phyloP scores from a whole-genome alignment of 2,888 invertebrate species.

The Eupithecia subfuscata region DNA sequence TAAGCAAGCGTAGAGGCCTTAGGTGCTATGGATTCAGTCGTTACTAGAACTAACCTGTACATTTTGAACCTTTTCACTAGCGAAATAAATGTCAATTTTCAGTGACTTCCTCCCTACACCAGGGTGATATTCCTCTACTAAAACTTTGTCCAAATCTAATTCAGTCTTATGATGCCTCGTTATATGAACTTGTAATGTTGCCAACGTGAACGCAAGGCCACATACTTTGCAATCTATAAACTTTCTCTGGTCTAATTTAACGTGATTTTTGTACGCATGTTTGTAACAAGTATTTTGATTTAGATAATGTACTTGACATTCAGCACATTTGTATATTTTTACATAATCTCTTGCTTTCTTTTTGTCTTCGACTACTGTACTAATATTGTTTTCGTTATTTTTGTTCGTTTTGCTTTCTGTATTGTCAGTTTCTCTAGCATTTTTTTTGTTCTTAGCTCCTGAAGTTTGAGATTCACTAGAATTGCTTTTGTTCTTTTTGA shows the following conservation, averaged over 20 bases:
- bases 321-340: slow-evolving; percentile 49
- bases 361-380: background rate
- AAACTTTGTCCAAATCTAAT: slow-evolving; percentile 55
- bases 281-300: slow-evolving; percentile 52
- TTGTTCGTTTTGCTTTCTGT: background rate
- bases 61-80: slow-evolving; percentile 58
- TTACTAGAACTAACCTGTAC: slow-evolving; percentile 60
- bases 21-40: slow-evolving; percentile 31
- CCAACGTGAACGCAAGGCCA: slow-evolving; percentile 59
- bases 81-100: slow-evolving; percentile 50
- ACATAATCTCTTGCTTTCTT: slow-evolving; percentile 11
- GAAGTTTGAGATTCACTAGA: background rate
- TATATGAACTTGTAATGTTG: slow-evolving; percentile 56
- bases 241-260: slow-evolving; percentile 52
- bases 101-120: slow-evolving; percentile 11
- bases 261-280: slow-evolving; percentile 51
- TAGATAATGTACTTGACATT: slow-evolving; percentile 62
- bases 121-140: slow-evolving; percentile 56
- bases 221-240: slow-evolving; percentile 68
- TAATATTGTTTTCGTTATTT: background rate
- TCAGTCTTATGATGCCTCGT: slow-evolving; percentile 52
- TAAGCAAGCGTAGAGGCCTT: background rate
- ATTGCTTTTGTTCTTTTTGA: slow-evolving; percentile 3
- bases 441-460: background rate
- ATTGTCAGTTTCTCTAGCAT: background rate